Conservation (phyloP, 2,797 vertebrate species). For the Forpus xanthops region DNA sequence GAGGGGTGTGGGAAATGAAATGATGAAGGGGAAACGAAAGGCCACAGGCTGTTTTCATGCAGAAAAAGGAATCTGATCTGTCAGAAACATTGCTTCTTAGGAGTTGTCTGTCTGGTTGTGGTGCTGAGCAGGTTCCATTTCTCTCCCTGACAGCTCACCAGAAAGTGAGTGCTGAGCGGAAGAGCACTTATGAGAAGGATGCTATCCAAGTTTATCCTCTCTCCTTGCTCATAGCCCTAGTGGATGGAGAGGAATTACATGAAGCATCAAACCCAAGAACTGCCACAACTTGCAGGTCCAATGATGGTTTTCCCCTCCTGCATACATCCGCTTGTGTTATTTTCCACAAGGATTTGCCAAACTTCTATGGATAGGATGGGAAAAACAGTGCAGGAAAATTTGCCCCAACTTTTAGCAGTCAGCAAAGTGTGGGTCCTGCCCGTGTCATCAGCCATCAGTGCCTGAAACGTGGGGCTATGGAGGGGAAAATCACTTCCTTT, state of each 20-base stretch:
- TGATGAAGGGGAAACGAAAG: neutral
- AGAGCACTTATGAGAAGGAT: neutral
- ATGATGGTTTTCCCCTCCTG: neutral
- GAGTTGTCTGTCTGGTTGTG: neutral
- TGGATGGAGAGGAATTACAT: neutral
- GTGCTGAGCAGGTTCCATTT: neutral
- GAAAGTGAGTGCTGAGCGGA: neutral
- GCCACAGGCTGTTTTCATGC: neutral
- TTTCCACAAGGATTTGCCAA: neutral
- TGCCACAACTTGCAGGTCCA: neutral
- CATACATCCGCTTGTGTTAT: rapidly evolving
- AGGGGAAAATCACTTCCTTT: neutral
- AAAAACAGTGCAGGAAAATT: neutral
- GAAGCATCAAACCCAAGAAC: neutral
- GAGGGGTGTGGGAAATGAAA: neutral
- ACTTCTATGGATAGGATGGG: neutral
- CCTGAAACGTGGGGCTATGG: rapidly evolving
- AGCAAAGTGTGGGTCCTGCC: neutral
- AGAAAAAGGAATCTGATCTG: neutral
- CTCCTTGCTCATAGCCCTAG: neutral
- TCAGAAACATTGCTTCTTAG: neutral
- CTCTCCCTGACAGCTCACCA: conserved; percentile 3
- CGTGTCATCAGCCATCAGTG: rapidly evolving
- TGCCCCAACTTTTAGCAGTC: neutral
- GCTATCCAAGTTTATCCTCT: neutral